Conservation (phyloP, 2,888 invertebrate genomes). For the Tachina fera region DNA sequence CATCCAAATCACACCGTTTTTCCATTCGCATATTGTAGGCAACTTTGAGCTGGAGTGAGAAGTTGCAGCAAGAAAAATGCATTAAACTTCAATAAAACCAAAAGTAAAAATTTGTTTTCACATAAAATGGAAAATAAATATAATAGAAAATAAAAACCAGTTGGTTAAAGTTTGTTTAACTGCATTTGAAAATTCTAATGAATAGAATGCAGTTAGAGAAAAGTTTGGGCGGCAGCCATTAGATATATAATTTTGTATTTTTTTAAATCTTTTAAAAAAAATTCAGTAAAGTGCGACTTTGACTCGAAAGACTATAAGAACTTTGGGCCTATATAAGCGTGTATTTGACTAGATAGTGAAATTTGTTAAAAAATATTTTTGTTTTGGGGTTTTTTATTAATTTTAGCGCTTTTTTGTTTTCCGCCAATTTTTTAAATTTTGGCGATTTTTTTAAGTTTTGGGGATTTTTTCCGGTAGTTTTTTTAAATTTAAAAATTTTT, state of each 20-base stretch:
- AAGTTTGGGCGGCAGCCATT: background rate
- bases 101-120: constrained; percentile 63
- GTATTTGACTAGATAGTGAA: no score
- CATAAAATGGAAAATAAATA: constrained; percentile 36
- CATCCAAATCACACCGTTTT: background rate
- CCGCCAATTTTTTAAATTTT: no score
- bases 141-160: constrained; percentile 49
- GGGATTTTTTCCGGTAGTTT: no score
- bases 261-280: background rate
- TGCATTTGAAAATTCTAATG: constrained; percentile 28
- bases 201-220: constrained; percentile 13
- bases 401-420: no score
- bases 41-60: constrained; percentile 15
- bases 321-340: no score
- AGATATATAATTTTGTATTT: background rate
- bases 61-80: constrained; percentile 16
- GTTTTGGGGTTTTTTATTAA: no score
- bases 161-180: constrained; percentile 25
- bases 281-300: background rate
- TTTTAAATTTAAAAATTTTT: no score
- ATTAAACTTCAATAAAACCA: constrained; percentile 68
- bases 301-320: no score
- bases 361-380: no score
- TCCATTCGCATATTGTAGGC: background rate
- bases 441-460: no score